Evolutionary conservation across 2,113 vertebrate species (phyloP).

Genomic region (Nannospalax galili): DNA sequence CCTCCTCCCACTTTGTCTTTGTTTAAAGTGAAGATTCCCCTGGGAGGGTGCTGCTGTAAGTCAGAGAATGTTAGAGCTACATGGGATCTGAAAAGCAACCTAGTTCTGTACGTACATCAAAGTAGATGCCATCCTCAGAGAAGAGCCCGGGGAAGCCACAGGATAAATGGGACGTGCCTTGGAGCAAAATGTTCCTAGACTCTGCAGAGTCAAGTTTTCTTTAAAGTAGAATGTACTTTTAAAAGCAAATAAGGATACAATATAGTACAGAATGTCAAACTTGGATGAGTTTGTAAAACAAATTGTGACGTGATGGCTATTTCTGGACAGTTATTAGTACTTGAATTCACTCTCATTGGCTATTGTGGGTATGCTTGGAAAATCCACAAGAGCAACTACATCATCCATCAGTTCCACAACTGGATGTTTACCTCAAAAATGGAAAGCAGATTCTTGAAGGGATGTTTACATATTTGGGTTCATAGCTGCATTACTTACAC

Average conservation of each 20-base stretch:
- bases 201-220: background rate
- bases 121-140: fast-evolving
- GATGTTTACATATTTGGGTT: background rate
- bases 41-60: background rate
- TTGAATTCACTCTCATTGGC: background rate
- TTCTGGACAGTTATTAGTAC: background rate
- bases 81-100: background rate
- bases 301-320: background rate
- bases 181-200: background rate
- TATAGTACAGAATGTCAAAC: background rate
- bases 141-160: background rate
- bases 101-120: background rate
- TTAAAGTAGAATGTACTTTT: background rate
- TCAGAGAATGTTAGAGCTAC: background rate
- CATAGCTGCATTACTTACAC: too few relatives aligned
- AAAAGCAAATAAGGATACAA: background rate
- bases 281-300: background rate
- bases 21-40: constrained; percentile 1
- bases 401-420: background rate
- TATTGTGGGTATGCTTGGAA: background rate
- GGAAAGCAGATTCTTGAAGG: background rate
- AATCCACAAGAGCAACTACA: background rate
- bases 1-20: background rate
- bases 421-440: background rate
- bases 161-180: fast-evolving